These are phyloP conservation scores for Ephialtes manifestator DNA, from an alignment of 2,888 invertebrate genomes.

Conservation along the genomic window DNA sequence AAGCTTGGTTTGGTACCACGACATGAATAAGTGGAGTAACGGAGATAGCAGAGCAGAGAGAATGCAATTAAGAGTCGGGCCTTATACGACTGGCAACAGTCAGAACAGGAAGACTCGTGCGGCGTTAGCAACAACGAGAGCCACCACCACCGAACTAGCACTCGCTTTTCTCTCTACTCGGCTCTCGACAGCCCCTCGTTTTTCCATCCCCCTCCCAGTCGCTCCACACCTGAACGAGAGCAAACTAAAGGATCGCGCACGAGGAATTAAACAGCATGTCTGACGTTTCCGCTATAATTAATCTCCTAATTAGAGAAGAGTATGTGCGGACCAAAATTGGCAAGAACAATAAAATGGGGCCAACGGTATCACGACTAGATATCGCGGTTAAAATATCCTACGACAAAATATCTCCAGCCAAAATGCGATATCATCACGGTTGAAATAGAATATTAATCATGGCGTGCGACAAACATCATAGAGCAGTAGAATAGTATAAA, in stretches of 20 bases:
- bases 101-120: conserved; percentile 6
- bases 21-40: conserved; percentile 4
- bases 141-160: conserved; percentile 42
- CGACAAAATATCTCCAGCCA: too few species aligned
- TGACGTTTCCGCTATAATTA: conserved; percentile 74
- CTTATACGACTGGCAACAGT: conserved; percentile 45
- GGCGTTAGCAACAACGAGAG: conserved; percentile 23
- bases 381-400: too few species aligned
- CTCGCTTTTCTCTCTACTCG: conserved; percentile 35
- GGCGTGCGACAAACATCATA: too few species aligned
- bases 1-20: not conserved
- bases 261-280: conserved; percentile 62
- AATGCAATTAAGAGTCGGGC: conserved; percentile 50
- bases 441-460: too few species aligned
- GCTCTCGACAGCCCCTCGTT: conserved; percentile 23
- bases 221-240: not conserved
- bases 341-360: conserved; percentile 67
- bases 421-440: too few species aligned
- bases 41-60: conserved; percentile 8
- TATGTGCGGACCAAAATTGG: conserved; percentile 71
- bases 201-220: conserved; percentile 19
- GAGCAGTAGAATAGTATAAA: too few species aligned
- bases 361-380: not conserved
- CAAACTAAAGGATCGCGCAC: conserved; percentile 46
- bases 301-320: conserved; percentile 77